These are phyloP conservation scores for Scelioninae gen. 1 DNA, from an alignment of 2,888 invertebrate genomes.

Conservation along the genomic window DNA sequence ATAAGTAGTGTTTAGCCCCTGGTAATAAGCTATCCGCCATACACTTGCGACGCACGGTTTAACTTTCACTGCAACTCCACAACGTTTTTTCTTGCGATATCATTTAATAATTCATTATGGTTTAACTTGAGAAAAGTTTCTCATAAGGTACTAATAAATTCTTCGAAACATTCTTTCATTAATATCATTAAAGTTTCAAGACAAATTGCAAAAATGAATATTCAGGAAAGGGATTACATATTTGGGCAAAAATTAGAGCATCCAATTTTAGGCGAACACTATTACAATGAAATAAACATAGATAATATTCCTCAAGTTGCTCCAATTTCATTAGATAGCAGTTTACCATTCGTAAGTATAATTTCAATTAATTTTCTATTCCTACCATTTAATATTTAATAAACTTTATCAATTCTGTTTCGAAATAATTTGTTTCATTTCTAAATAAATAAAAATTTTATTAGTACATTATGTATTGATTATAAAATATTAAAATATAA, in stretches of 20 bases:
- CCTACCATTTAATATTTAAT: too few relatives aligned
- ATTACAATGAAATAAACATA: neutral
- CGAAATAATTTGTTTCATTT: too few relatives aligned
- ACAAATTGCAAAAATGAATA: constrained; percentile 1
- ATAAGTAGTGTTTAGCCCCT: constrained; percentile 25
- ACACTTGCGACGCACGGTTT: neutral
- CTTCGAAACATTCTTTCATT: neutral
- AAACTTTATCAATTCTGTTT: too few relatives aligned
- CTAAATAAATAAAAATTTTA: too few relatives aligned
- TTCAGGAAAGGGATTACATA: neutral
- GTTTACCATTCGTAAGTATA: constrained; percentile 36
- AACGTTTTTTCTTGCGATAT: neutral
- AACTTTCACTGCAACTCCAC: constrained; percentile 1
- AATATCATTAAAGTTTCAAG: neutral
- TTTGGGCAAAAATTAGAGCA: constrained; percentile 29
- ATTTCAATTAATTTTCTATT: neutral
- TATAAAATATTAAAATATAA: too few relatives aligned
- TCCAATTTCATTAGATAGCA: constrained; percentile 24
- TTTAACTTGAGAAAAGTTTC: neutral
- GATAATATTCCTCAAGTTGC: neutral
- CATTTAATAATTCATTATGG: neutral
- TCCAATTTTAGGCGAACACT: constrained; percentile 39
- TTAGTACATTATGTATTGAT: too few relatives aligned
- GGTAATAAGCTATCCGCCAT: constrained; percentile 13
- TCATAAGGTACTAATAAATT: too few relatives aligned